Evolutionary conservation across 1,140 invertebrate genomes (phyloP).

Genomic region (Kradibia gibbosae): DNA sequence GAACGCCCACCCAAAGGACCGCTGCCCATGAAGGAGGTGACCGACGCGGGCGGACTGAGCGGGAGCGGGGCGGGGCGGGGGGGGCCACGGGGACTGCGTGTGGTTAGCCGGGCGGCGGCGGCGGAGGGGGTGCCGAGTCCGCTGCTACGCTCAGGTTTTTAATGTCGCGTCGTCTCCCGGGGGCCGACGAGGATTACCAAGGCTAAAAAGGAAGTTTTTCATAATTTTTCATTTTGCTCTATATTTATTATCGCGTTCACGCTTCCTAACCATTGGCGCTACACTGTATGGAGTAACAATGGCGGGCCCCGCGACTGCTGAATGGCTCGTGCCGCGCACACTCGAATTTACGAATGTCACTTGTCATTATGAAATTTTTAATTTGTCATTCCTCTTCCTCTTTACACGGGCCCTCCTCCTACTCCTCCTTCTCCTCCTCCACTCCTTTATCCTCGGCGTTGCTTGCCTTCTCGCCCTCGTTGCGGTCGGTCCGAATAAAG

Average conservation of each 20-base stretch:
- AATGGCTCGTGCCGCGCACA: constrained; percentile 31
- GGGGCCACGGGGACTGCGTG: no score
- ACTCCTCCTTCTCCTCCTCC: background rate
- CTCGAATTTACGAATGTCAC: constrained; percentile 65
- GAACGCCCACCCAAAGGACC: constrained; percentile 70
- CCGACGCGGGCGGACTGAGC: background rate
- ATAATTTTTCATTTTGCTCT: constrained; percentile 75
- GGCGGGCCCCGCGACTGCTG: constrained; percentile 1
- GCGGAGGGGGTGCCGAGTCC: constrained; percentile 34
- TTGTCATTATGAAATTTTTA: constrained; percentile 66
- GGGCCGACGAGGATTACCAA: constrained; percentile 71
- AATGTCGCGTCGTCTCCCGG: constrained; percentile 72
- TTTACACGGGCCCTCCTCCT: constrained; percentile 24
- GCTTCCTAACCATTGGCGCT: constrained; percentile 68
- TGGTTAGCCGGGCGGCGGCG: no score
- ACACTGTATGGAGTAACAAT: constrained; percentile 14
- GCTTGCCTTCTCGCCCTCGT: background rate
- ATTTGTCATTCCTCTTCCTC: constrained; percentile 58
- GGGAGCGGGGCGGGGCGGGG: constrained; percentile 42
- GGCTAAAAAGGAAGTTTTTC: constrained; percentile 74
- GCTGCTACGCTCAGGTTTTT: constrained; percentile 58
- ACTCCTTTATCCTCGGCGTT: background rate
- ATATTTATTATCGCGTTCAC: constrained; percentile 72
- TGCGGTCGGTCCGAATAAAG: constrained; percentile 7
- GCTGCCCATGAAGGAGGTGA: constrained; percentile 56